Conservation (phyloP, 37 sponge, comb jelly and placozoan genomes). For the Lycopodina hypogea region DNA sequence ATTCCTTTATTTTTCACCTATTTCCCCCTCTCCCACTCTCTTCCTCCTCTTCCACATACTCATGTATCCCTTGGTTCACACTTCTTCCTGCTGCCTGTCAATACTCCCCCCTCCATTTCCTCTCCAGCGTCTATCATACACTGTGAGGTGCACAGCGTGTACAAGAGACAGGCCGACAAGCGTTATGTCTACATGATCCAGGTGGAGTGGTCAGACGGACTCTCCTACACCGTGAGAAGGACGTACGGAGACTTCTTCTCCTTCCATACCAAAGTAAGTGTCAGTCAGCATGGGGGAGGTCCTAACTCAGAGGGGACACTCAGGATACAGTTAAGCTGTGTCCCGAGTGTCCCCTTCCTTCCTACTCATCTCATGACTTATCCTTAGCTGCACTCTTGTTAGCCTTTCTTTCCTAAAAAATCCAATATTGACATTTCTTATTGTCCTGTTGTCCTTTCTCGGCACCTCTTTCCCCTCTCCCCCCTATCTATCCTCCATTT, state of each 20-base stretch:
- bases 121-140: slow-evolving; percentile 39
- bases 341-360: background rate
- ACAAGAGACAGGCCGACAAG: slow-evolving; percentile 63
- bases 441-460: too few relatives aligned
- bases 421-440: too few relatives aligned
- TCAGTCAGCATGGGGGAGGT: background rate
- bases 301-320: background rate
- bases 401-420: too few relatives aligned
- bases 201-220: slow-evolving; percentile 74
- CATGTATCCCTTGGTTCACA: background rate
- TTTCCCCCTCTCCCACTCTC: slow-evolving; percentile 30
- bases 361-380: too few relatives aligned
- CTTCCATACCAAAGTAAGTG: slow-evolving; percentile 73
- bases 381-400: too few relatives aligned
- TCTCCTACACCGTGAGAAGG: slow-evolving; percentile 49
- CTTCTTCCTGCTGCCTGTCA: background rate
- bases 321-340: background rate
- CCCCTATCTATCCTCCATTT: too few relatives aligned
- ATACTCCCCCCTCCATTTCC: background rate
- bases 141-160: slow-evolving; percentile 75
- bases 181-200: slow-evolving; percentile 70
- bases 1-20: background rate
- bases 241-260: slow-evolving; percentile 86
- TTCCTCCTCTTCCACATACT: background rate
- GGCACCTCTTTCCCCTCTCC: too few relatives aligned